Percentiles rank a stretch among this genome's conserved stretches.
These are phyloP conservation scores for Psophia crepitans DNA, from an alignment of 2,113 vertebrate genomes.

Conservation along the genomic window DNA sequence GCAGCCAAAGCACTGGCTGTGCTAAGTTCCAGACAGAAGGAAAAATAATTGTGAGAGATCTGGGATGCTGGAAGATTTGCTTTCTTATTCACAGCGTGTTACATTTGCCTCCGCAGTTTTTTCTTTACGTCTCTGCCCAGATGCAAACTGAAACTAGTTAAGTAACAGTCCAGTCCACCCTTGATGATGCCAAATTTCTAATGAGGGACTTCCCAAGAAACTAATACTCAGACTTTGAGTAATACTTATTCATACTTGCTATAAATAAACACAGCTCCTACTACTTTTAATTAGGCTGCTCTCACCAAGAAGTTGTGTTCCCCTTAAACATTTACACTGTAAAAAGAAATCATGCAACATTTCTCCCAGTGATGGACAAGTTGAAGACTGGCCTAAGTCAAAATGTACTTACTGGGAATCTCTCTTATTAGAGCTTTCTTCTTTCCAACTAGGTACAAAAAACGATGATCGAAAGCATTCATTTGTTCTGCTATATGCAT, in stretches of 20 bases:
- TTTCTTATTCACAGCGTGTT: neutral
- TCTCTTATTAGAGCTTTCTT: neutral
- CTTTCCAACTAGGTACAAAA: neutral
- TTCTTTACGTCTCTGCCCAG: neutral
- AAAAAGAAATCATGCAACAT: neutral
- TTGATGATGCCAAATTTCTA: slow-evolving; percentile 64
- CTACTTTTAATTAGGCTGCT: slow-evolving; percentile 28
- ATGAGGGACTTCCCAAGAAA: slow-evolving; percentile 73
- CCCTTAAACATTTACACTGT: neutral
- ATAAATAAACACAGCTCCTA: slow-evolving; percentile 54
- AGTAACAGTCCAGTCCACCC: slow-evolving; percentile 33
- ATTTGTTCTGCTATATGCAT: neutral
- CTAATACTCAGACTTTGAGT: slow-evolving; percentile 47
- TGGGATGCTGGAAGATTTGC: slow-evolving; percentile 3
- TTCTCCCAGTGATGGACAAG: neutral
- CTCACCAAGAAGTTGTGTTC: neutral
- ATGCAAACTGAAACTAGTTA: slow-evolving; percentile 54
- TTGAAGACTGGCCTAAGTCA: neutral
- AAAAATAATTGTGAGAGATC: neutral
- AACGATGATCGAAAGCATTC: neutral
- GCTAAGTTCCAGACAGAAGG: neutral
- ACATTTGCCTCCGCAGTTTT: neutral
- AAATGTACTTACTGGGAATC: neutral
- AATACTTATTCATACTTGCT: slow-evolving; percentile 56
- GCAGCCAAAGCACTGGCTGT: neutral